Evolutionary conservation across 2,888 invertebrate genomes (phyloP), one percentile per base, ranked within the genome.

Genomic region (Drosophila antonietae): DNA sequence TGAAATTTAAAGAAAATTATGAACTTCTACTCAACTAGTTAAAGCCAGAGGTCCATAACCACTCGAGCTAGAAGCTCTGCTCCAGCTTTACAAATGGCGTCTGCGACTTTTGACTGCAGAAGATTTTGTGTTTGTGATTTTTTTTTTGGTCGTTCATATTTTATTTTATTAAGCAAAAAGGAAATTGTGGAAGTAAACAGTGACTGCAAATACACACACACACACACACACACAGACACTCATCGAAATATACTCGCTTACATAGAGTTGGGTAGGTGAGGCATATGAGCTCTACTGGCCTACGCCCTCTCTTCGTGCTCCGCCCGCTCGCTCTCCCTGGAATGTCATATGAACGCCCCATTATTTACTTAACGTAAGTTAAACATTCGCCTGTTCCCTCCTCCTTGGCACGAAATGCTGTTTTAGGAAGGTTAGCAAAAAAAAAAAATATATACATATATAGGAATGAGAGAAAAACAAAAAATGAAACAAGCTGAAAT

Each of bases 321-420:
- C 53, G 39, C 37, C 39, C 53, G 53, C 61, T 56, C 53, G 52
- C 63, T 56, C 63, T 46, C 47, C 66, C 57, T 66, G 59, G 67
- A 75, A 75, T 77, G 79, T 85, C 84, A 88, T 86, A 85, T 85
- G 84, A 87, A 88, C 89, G 88, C 89, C 85, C 87, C 89, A 89
- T 88, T 88, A 88, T 88, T 88, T 88, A 88, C 89, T 89, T 88
- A 88, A 89, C 88, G 84, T 83, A 86, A 86, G 86, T 89, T 89
- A 88, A 88, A 89, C 84, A 88, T 80, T 79, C 75, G 74, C 79
- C 75, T 68, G 47, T 49, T 39, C 15, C 49, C 31, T 39, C 70
- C 23, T 12, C 37, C 60, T 46, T 20, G 52, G 75, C 64, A 43
- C 41, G 70, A 75, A 68, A 62, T 68, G 75, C 71, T 70, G 43